Base-by-base conservation (phyloP, 2,113 vertebrate species). In the Mesitornis unicolor region DNA sequence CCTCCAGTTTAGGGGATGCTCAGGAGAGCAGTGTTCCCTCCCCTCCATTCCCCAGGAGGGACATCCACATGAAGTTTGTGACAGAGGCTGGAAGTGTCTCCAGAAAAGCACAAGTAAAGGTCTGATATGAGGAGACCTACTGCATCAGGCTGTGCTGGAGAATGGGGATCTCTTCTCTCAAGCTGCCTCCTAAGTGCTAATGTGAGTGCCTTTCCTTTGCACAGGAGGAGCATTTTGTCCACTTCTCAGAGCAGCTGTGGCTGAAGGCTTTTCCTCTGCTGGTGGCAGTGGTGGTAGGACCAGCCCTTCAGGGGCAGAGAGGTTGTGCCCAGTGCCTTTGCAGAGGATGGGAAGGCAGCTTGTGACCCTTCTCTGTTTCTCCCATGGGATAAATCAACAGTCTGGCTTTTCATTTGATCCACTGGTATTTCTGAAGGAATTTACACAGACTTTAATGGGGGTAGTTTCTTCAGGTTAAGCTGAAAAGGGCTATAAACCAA, bases 141-240 rank as follows among this genome's bases (percentile, higher is more conserved):
- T 65, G 22, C 42, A 65, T 25, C 63, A 61, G 45, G 28, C 18
- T 87, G 36, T n/a, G 63, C 16, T 5, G 10, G 33, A 48, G 50
- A 56, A 71, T 35, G 24, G 22, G 33, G 35, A 5, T 45, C 2
- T 43, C 10, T 40, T 61, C n/a, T 40, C 51, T 70, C 33, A 38
- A 31, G 50, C 10, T 65, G 28, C 33, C 24, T 71, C 47, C 29
- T 35, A 29, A 45, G 33, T n/a, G 29, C 24, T 51, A 59, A 6
- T 14, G 24, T 28, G 18, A 45, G 16, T 11, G 40, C 45, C 31
- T 60, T 26, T 40, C 60, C 82, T 60, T 61, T 33, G 15, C 35
- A 13, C 12, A 36, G 21, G 35, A 68, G 11, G 29, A 48, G 68
- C 1, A 0, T 47, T 1, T 2, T n/a, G n/a, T 35, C 10, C 0